Percentiles rank a stretch among this genome's conserved stretches.
Evolutionary conservation across 2,797 vertebrate species (phyloP).

Genomic region (Brachyrhaphis roseni): DNA sequence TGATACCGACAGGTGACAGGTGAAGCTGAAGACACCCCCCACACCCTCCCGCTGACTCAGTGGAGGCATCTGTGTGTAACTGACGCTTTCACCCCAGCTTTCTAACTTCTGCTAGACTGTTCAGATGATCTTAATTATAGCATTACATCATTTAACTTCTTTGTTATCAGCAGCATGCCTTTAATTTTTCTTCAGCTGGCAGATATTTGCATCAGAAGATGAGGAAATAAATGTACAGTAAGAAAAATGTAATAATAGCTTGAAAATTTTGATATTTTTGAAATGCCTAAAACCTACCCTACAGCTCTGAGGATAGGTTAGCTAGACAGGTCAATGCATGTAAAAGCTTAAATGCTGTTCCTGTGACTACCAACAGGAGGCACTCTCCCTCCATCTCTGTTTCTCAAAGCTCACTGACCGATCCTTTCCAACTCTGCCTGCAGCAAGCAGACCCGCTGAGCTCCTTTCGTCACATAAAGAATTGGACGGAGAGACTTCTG

Average conservation of each 20-base stretch:
- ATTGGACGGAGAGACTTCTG: not conserved
- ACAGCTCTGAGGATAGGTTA: not conserved
- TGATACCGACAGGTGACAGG: not conserved
- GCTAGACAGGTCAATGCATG: not conserved
- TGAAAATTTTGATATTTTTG: not conserved
- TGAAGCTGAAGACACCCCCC: not conserved
- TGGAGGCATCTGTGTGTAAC: not conserved
- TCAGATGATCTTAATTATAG: not conserved
- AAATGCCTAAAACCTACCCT: not conserved
- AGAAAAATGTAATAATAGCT: not conserved
- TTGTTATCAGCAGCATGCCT: not conserved
- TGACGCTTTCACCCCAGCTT: not conserved
- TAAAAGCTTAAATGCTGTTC: not conserved
- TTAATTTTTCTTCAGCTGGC: not conserved
- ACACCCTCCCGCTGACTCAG: not conserved
- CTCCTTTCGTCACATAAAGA: not conserved
- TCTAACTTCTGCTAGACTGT: not conserved
- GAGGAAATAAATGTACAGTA: not conserved
- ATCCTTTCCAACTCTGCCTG: not conserved
- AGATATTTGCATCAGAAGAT: not conserved
- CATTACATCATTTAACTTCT: not conserved
- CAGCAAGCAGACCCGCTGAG: not conserved
- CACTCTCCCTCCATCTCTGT: not conserved
- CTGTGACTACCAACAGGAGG: conserved; percentile 42
- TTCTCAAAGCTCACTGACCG: not conserved